Evolutionary conservation across 1,140 invertebrate species (phyloP).

Genomic region (Pseudomyrmex dendroicus): DNA sequence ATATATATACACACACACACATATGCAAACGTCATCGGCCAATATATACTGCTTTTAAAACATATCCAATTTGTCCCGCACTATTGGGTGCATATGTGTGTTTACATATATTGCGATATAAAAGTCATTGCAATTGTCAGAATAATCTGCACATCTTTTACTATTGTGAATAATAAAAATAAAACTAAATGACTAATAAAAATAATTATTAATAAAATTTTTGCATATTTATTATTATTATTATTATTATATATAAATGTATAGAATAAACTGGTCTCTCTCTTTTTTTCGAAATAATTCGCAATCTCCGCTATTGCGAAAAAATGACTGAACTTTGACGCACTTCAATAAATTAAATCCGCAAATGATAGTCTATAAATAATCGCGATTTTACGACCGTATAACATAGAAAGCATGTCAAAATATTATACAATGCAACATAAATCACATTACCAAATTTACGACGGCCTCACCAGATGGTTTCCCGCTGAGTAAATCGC

Average conservation of each 20-base stretch:
- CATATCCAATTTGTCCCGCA: slow-evolving; percentile 34
- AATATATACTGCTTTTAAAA: slow-evolving; percentile 33
- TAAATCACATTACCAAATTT: slow-evolving; percentile 44
- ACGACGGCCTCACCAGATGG: slow-evolving; percentile 30
- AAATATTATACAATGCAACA: slow-evolving; percentile 38
- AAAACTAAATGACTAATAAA: neutral
- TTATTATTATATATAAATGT: no score
- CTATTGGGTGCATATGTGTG: neutral
- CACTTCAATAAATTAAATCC: neutral
- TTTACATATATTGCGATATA: slow-evolving; percentile 18
- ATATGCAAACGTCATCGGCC: slow-evolving; percentile 44
- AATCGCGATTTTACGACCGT: neutral
- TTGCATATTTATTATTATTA: neutral
- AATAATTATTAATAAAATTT: neutral
- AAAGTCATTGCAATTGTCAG: slow-evolving; percentile 1
- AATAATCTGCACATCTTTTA: slow-evolving; percentile 9
- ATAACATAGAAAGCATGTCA: neutral
- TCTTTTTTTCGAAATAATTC: neutral
- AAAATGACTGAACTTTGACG: neutral
- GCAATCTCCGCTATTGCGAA: neutral
- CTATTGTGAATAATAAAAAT: slow-evolving; percentile 17
- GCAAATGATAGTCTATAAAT: slow-evolving; percentile 17
- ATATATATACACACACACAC: no score
- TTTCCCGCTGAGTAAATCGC: slow-evolving; percentile 15
- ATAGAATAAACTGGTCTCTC: neutral